These are phyloP conservation scores for Periophthalmus modestus DNA, from an alignment of 2,113 vertebrate genomes.

Conservation along the genomic window DNA sequence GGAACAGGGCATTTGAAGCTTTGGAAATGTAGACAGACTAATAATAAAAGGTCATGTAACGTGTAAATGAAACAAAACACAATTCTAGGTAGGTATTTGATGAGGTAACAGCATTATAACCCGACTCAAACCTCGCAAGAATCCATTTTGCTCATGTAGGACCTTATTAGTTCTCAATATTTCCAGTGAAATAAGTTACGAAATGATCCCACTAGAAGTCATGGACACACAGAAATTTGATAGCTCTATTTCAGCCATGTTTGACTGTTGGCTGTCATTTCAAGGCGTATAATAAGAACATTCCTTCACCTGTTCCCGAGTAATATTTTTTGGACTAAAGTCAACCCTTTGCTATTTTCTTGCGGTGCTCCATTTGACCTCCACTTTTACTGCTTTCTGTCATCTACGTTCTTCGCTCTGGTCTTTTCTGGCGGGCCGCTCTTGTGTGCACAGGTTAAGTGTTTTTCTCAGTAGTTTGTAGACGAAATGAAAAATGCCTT, in stretches of 20 bases:
- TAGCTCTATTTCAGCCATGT: not conserved
- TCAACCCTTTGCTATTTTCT: conserved; percentile 30
- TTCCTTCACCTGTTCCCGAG: conserved; percentile 18
- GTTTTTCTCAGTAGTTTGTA: conserved; percentile 66
- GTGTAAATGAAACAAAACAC: no score
- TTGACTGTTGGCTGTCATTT: not conserved
- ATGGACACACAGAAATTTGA: not conserved
- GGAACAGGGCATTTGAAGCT: no score
- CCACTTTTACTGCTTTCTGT: conserved; percentile 27
- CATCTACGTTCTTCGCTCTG: conserved; percentile 33
- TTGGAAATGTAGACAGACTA: no score
- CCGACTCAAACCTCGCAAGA: no score
- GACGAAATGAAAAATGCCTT: conserved; percentile 62
- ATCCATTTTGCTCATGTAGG: no score
- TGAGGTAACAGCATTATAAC: no score
- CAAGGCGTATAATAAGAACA: conserved; percentile 5
- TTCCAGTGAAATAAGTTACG: no score
- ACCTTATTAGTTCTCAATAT: no score
- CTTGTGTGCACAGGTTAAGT: conserved; percentile 63
- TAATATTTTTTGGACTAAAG: conserved; percentile 23
- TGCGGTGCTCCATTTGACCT: conserved; percentile 42
- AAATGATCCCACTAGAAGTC: not conserved
- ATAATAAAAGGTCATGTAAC: no score
- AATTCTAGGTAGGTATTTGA: no score
- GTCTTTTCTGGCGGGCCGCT: conserved; percentile 33